A percentile compares a stretch with the other conserved stretches of the same genome.
These are phyloP conservation scores for Nicator chloris DNA, from an alignment of 2,113 vertebrate genomes.

Conservation along the genomic window DNA sequence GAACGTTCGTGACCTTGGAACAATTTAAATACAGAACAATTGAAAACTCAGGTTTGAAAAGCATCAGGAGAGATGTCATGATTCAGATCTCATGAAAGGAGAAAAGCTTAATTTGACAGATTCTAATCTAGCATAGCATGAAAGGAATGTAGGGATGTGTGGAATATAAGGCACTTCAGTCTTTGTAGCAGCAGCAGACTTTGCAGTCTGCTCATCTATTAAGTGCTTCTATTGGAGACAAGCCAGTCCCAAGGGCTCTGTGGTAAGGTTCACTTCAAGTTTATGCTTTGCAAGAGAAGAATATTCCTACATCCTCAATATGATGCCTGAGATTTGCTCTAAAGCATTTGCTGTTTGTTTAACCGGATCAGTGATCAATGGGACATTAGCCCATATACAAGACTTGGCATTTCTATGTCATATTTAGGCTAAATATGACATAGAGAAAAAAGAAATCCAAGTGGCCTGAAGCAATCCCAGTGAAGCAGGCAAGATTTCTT, in stretches of 20 bases:
- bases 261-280: background rate
- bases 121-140: background rate
- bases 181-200: background rate
- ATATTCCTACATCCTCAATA: rapidly evolving
- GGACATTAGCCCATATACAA: background rate
- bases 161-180: background rate
- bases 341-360: background rate
- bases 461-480: background rate
- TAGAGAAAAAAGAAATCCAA: background rate
- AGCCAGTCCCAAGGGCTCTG: background rate
- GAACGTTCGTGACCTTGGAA: background rate
- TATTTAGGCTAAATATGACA: too few species aligned
- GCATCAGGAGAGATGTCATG: background rate
- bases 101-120: background rate
- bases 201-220: background rate
- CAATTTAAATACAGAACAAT: background rate
- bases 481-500: background rate
- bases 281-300: background rate
- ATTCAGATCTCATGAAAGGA: background rate
- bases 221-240: background rate
- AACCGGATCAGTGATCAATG: background rate
- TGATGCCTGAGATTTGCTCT: background rate
- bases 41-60: background rate
- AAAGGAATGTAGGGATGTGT: background rate
- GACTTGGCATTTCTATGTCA: background rate